Conservation (phyloP, 1,140 invertebrate species). For the Drosophila lowei region DNA sequence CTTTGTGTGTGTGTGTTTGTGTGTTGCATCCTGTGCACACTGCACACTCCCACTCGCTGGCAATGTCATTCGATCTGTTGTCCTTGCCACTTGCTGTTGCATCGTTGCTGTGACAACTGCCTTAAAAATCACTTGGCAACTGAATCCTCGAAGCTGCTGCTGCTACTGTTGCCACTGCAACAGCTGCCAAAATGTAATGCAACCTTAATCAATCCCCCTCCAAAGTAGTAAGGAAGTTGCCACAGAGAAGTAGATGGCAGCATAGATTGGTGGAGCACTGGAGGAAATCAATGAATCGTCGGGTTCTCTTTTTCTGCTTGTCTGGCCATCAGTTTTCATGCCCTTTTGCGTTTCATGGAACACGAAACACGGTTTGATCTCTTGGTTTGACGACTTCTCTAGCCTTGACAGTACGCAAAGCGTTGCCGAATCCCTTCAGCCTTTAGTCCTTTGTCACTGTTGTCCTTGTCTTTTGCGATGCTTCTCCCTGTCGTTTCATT, state of each 20-base stretch:
- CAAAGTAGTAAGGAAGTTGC: slow-evolving; percentile 27
- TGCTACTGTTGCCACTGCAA: slow-evolving; percentile 2
- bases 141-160: slow-evolving; percentile 21
- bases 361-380: slow-evolving; percentile 19
- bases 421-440: background rate
- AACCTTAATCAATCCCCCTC: slow-evolving; percentile 52
- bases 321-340: slow-evolving; percentile 59
- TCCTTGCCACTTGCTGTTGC: slow-evolving; percentile 14
- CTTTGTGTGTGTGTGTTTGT: slow-evolving; percentile 2
- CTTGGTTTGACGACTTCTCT: slow-evolving; percentile 37
- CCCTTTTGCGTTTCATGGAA: slow-evolving; percentile 27
- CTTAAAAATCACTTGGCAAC: slow-evolving; percentile 51
- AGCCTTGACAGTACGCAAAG: slow-evolving; percentile 24
- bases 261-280: slow-evolving; percentile 6
- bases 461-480: slow-evolving; percentile 19
- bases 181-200: slow-evolving; percentile 46
- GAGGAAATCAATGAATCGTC: slow-evolving; percentile 58
- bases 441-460: background rate
- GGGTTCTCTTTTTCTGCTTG: slow-evolving; percentile 49
- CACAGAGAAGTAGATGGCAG: slow-evolving; percentile 17
- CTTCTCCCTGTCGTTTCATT: background rate
- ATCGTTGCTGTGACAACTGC: slow-evolving; percentile 25
- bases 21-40: slow-evolving; percentile 34
- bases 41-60: background rate
- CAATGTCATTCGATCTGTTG: slow-evolving; percentile 22